These are phyloP conservation scores for Dione juno DNA, from an alignment of 2,888 invertebrate genomes.

Conservation along the genomic window DNA sequence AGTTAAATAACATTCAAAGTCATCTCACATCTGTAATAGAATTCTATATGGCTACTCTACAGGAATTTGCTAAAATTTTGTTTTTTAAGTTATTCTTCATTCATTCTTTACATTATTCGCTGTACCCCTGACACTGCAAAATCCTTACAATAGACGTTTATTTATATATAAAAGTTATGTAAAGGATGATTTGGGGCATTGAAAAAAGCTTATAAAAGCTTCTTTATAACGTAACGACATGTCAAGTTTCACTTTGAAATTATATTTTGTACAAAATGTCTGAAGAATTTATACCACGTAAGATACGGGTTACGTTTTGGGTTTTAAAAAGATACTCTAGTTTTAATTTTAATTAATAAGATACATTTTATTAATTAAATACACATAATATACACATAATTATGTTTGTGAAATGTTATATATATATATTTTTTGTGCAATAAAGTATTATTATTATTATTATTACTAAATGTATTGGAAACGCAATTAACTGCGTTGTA, in stretches of 20 bases:
- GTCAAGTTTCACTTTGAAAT: conserved; percentile 1
- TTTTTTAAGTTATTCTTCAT: not conserved
- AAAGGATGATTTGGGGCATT: not conserved
- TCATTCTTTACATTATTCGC: not conserved
- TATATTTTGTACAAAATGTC: not conserved
- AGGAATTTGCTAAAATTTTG: not conserved
- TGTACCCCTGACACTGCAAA: not conserved
- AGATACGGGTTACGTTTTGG: not conserved
- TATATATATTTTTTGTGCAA: too few species aligned
- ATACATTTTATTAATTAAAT: too few species aligned
- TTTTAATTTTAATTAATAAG: too few species aligned
- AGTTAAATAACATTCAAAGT: too few species aligned
- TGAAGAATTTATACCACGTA: not conserved
- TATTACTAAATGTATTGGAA: too few species aligned
- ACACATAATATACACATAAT: too few species aligned
- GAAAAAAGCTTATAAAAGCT: conserved; percentile 8
- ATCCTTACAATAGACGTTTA: conserved; percentile 11
- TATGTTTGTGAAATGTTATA: too few species aligned
- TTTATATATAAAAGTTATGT: conserved; percentile 1
- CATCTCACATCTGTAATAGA: too few species aligned
- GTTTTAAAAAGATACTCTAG: not conserved
- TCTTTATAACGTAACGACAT: conserved; percentile 11
- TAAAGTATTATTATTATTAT: too few species aligned
- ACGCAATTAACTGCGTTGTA: too few species aligned
- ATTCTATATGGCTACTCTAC: too few species aligned